phyloP scores from a whole-genome alignment of 2,113 vertebrate species.

The Lepisosteus oculatus region DNA sequence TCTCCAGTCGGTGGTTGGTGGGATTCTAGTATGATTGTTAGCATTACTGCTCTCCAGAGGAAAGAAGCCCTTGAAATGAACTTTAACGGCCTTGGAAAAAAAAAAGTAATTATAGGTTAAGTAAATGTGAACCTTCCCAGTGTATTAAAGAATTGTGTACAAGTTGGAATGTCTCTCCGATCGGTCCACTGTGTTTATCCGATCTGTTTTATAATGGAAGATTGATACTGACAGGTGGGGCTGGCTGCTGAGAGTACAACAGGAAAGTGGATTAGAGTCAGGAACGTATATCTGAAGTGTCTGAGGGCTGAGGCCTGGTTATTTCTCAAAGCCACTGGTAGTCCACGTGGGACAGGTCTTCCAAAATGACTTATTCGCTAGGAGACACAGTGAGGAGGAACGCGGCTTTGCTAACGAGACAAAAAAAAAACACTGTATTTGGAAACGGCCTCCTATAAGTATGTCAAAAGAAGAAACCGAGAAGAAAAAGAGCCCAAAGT shows the following conservation, averaged over 20 bases:
- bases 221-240: constrained; percentile 29
- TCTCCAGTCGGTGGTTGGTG: too few relatives aligned
- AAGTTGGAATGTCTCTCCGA: constrained; percentile 43
- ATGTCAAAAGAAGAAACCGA: too few relatives aligned
- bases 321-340: neutral
- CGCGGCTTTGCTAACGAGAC: constrained; percentile 4
- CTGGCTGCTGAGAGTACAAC: constrained; percentile 8
- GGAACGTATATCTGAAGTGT: constrained; percentile 4
- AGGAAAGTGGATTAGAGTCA: neutral
- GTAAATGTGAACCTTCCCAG: constrained; percentile 37
- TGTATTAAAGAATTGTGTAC: constrained; percentile 35
- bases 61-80: too few relatives aligned
- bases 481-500: neutral
- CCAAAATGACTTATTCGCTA: constrained; percentile 1
- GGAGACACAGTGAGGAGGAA: constrained; percentile 18
- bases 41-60: too few relatives aligned
- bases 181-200: constrained; percentile 50
- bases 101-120: constrained; percentile 36
- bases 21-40: too few relatives aligned
- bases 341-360: neutral
- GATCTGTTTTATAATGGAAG: constrained; percentile 33
- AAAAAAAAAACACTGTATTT: too few relatives aligned
- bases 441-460: too few relatives aligned
- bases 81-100: neutral
- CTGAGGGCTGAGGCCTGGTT: constrained; percentile 18